Evolutionary conservation across 2,888 invertebrate genomes (phyloP).

Genomic region (Morinoia aosen): DNA sequence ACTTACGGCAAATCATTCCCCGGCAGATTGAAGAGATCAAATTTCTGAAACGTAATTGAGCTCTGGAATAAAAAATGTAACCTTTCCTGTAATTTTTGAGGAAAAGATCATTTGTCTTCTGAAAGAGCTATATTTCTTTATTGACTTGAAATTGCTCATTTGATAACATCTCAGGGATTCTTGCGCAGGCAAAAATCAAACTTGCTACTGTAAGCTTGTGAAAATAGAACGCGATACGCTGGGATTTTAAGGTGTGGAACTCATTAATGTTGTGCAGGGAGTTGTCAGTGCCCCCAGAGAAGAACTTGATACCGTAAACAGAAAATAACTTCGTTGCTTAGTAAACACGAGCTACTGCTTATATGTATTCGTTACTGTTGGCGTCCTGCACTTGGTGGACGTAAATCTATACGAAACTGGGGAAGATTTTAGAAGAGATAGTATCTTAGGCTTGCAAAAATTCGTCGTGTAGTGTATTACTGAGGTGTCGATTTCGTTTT

Average conservation of each 20-base stretch:
- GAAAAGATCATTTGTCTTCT: not conserved
- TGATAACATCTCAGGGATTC: not conserved
- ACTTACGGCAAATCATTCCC: too few relatives aligned
- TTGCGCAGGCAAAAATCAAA: not conserved
- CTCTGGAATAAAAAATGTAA: not conserved
- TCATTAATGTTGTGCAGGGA: not conserved
- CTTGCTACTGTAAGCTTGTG: too few relatives aligned
- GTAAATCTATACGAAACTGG: not conserved
- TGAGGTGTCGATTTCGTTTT: constrained; percentile 22
- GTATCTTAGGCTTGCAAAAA: not conserved
- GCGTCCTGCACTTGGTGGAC: not conserved
- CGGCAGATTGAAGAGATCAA: too few relatives aligned
- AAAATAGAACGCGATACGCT: not conserved
- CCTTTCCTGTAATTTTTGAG: not conserved
- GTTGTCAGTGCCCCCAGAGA: not conserved
- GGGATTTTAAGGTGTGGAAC: not conserved
- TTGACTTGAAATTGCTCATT: not conserved
- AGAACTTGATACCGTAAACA: not conserved
- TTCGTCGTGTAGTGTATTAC: not conserved
- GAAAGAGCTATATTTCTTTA: not conserved
- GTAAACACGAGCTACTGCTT: not conserved
- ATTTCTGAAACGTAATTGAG: too few relatives aligned
- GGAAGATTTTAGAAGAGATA: not conserved
- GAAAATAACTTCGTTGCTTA: not conserved
- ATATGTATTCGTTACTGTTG: not conserved